Conservation (phyloP, 2,113 vertebrate species). For the Desmodus rotundus region DNA sequence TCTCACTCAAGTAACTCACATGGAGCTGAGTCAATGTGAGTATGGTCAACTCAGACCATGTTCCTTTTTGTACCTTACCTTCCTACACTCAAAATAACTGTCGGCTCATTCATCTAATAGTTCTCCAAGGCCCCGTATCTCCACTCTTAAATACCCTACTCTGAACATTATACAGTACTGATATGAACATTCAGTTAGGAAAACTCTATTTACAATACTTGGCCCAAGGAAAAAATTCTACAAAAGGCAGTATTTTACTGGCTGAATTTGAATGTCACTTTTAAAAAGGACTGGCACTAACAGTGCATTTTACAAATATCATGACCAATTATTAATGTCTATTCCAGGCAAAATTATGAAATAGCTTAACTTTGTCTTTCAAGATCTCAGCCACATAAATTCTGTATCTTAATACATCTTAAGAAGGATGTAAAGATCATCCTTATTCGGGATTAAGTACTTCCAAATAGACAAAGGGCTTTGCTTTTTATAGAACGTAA, state of each 20-base stretch:
- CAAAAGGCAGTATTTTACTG: not conserved
- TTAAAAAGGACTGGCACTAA: slow-evolving; percentile 15
- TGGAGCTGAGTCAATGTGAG: not conserved
- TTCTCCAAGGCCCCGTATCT: not conserved
- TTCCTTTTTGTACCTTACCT: not conserved
- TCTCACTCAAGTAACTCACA: not conserved
- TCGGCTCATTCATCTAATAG: not conserved
- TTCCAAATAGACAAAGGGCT: not conserved
- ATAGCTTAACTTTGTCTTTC: not conserved
- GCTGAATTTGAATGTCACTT: not conserved
- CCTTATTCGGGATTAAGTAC: not conserved
- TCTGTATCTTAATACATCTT: not conserved
- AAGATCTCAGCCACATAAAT: not conserved
- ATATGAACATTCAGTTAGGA: not conserved
- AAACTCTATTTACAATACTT: not conserved
- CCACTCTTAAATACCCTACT: not conserved
- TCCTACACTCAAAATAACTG: not conserved
- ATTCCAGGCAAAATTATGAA: not conserved
- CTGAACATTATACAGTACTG: not conserved
- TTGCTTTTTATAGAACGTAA: not conserved
- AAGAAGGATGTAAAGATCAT: not conserved
- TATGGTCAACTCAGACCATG: not conserved
- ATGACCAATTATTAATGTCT: not conserved
- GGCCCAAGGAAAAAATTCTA: not conserved
- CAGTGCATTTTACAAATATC: slow-evolving; percentile 18